Evolutionary conservation across 2,113 vertebrate genomes (phyloP).

Genomic region (Oplegnathus fasciatus): DNA sequence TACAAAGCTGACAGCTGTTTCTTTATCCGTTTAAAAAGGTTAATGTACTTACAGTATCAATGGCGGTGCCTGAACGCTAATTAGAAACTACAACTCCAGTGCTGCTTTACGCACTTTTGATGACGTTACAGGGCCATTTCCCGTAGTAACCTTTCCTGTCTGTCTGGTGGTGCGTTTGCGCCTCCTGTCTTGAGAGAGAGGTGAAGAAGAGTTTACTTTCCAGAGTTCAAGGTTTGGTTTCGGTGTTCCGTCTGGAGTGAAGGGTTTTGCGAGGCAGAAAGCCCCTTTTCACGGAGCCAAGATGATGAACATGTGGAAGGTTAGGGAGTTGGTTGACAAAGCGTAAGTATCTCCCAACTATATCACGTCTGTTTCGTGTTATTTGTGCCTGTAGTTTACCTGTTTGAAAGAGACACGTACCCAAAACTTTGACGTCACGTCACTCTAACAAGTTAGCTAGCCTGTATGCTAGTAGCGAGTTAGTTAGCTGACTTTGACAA

Average conservation of each 20-base stretch:
- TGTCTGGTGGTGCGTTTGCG: conserved; percentile 66
- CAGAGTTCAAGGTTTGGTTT: conserved; percentile 79
- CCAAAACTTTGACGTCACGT: conserved; percentile 86
- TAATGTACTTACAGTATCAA: neutral
- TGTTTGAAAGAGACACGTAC: conserved; percentile 87
- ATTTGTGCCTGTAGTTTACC: conserved; percentile 70
- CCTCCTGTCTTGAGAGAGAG: conserved; percentile 77
- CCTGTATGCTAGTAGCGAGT: conserved; percentile 64
- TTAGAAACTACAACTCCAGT: conserved; percentile 72
- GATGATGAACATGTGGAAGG: conserved; percentile 98
- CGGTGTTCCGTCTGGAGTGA: conserved; percentile 70
- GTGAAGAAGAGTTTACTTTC: conserved; percentile 81
- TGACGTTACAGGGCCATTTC: conserved; percentile 75
- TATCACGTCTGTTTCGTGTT: neutral
- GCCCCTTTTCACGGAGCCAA: conserved; percentile 77
- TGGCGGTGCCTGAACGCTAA: neutral
- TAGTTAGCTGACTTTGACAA: conserved; percentile 58
- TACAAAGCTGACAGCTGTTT: too few species aligned
- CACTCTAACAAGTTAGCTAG: conserved; percentile 79
- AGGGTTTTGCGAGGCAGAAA: conserved; percentile 75
- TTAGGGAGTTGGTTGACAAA: conserved; percentile 95
- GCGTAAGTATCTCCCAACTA: conserved; percentile 88
- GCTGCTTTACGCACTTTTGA: conserved; percentile 49
- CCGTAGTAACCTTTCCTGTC: conserved; percentile 73
- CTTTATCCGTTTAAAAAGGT: neutral